phyloP scores from a whole-genome alignment of 2,888 invertebrate genomes.

The Drosophila diplacantha region DNA sequence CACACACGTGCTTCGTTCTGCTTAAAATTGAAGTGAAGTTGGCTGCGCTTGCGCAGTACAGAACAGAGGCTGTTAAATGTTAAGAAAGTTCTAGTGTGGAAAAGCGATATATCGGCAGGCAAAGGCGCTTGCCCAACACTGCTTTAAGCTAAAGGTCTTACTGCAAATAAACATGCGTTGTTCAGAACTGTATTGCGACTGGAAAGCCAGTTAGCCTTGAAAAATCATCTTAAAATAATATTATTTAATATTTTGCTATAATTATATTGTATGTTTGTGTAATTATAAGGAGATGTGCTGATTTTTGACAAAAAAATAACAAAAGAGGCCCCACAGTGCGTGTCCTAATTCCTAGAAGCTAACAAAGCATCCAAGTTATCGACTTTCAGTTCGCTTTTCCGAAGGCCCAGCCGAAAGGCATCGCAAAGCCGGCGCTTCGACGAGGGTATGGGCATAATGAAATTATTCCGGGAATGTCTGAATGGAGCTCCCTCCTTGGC shows the following conservation, averaged over 20 bases:
- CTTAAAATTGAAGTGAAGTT: neutral
- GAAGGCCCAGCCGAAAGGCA: constrained; percentile 2
- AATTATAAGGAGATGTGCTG: no score
- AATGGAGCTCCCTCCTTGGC: neutral
- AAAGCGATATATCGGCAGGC: neutral
- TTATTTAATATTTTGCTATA: no score
- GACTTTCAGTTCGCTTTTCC: constrained; percentile 13
- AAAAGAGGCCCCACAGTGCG: neutral
- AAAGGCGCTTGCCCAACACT: neutral
- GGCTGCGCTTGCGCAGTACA: neutral
- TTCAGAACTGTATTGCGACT: neutral
- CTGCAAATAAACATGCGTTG: neutral
- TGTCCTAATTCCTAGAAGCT: constrained; percentile 9
- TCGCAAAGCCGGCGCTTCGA: neutral
- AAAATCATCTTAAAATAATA: neutral
- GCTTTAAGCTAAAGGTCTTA: neutral
- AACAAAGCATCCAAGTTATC: constrained; percentile 26
- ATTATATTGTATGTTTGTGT: neutral
- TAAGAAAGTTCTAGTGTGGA: no score
- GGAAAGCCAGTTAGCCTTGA: neutral
- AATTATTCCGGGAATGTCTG: constrained; percentile 29
- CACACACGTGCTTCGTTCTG: no score
- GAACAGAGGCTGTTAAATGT: neutral
- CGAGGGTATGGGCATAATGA: constrained; percentile 20
- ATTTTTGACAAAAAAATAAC: neutral